Evolutionary conservation across 2,797 vertebrate genomes (phyloP), one percentile per base, ranked within the genome.

Genomic region (Characodon lateralis): DNA sequence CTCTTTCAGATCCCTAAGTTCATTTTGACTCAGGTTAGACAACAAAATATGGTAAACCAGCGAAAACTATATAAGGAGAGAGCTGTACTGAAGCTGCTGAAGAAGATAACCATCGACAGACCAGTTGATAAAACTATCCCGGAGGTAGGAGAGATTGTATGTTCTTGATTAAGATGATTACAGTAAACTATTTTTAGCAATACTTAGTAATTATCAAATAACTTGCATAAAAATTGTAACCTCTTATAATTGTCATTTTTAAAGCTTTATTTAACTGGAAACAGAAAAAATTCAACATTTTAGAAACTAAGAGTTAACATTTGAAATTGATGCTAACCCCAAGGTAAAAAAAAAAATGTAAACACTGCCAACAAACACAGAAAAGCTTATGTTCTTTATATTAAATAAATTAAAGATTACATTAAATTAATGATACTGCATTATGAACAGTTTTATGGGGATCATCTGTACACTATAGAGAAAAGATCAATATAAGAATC

Each of bases 81-180:
- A 87, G 96, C 97, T 3, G 88, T 99, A 74, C 97, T 96, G 87
- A 99, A 98, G 80, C 94, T 99, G 74, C 94, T 99, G 86, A 99
- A 98, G 94, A 99, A 97, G 93, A 99, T 99, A 89, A 97, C 87
- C 95, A 97, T 89, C 0, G 97, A 98, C 39, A 99, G 96, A 85
- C 94, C 92, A 10, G 7, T 86, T 14, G 98, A 99, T 10, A 98
- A 93, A 89, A 89, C 75, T 13, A 1, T 89, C 20, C 92, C 92
- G 48, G 97, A 99, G 89, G 98, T 99, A 93, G 14, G 76, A 71
- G 12, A 63, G 3, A 6, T 6, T 48, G 3, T 13, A 5, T 9
- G 12, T 69, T n/a, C 39, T 68, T 24, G 31, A 66, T 22, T 22
- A 66, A 66, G 20, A 8, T 43, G 39, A 5, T 7, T 13, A 10